Percentiles rank a stretch among this genome's conserved stretches.
Conservation (phyloP, 2,888 invertebrate genomes). For the Nysson spinosus region DNA sequence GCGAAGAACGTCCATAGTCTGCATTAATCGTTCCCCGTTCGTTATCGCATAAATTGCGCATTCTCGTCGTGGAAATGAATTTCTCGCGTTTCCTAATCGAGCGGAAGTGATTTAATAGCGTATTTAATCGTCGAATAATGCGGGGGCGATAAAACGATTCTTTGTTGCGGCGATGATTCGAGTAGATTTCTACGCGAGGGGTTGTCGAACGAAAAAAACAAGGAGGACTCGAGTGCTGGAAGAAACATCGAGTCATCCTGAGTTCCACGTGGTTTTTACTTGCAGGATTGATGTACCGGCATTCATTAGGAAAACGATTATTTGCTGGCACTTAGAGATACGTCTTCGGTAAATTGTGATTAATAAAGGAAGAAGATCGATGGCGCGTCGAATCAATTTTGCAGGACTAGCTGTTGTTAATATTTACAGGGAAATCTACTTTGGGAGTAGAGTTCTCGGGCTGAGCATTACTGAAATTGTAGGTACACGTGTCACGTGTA, state of each 20-base stretch:
- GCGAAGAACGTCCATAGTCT: constrained; percentile 52
- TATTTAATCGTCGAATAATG: constrained; percentile 57
- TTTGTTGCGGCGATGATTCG: constrained; percentile 25
- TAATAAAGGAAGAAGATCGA: neutral
- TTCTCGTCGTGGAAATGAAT: constrained; percentile 60
- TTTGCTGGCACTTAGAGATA: neutral
- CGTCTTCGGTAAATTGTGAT: too few species aligned
- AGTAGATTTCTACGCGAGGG: neutral
- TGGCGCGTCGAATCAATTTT: constrained; percentile 20
- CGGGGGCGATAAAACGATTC: constrained; percentile 44
- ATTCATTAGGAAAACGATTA: neutral
- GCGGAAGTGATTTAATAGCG: constrained; percentile 59
- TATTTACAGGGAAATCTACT: constrained; percentile 56
- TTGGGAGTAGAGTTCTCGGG: constrained; percentile 16
- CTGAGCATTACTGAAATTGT: constrained; percentile 30
- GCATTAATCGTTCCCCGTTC: constrained; percentile 56
- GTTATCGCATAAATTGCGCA: constrained; percentile 61
- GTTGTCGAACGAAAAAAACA: constrained; percentile 6
- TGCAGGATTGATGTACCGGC: neutral
- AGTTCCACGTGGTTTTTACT: too few species aligned
- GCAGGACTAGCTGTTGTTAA: constrained; percentile 28
- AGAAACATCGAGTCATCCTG: too few species aligned
- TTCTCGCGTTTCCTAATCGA: constrained; percentile 58
- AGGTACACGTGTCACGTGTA: constrained; percentile 52
- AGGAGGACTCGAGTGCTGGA: too few species aligned